Evolutionary conservation across 2,888 invertebrate species (phyloP), one percentile per base, ranked within the genome.

Genomic region (Pachydiplax longipennis): DNA sequence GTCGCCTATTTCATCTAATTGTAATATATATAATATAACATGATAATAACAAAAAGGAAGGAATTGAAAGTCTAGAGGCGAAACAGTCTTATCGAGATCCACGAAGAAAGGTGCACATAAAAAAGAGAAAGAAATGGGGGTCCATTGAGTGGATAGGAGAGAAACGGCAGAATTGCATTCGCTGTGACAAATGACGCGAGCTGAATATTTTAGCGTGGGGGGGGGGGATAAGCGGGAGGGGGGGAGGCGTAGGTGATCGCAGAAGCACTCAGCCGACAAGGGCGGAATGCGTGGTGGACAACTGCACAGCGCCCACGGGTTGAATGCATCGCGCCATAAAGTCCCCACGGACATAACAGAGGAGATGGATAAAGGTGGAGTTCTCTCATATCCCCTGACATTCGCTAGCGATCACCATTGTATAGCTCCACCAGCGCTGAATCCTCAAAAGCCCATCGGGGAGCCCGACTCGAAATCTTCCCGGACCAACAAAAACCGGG

Each of bases 101-200:
- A 58, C 25, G 35, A 35, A 83, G 83, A 58, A 83, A 83, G 83
- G 35, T 58, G 58, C 83, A 31, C 83, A 35, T 83, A 83, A 58
- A 83, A 65, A 83, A 35, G 83, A 83, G 83, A 61, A 58, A 83
- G 58, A 31, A 83, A 83, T 83, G 48, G 83, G 58, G 31, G 58
- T 15, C 83, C 83, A 83, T 83, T 58, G 83, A 83, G 53, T 53
- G 25, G 53, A 83, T 83, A 53, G 53, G 53, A 53, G n/a, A 53
- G 53, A 22, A 8, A 31, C 37, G 61, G 25, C 8, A 87, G 87
- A 65, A 61, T 61, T 87, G 61, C 87, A 87, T 87, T 87, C 65
- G 12, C 87, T 37, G 87, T 87, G 87, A 87, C 87, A 87, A 87
- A 87, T 65, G 87, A 87, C 87, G 65, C 87, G 87, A 58, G 61